phyloP scores from a whole-genome alignment of 2,113 vertebrate species.

The Kobus ellipsiprymnus region DNA sequence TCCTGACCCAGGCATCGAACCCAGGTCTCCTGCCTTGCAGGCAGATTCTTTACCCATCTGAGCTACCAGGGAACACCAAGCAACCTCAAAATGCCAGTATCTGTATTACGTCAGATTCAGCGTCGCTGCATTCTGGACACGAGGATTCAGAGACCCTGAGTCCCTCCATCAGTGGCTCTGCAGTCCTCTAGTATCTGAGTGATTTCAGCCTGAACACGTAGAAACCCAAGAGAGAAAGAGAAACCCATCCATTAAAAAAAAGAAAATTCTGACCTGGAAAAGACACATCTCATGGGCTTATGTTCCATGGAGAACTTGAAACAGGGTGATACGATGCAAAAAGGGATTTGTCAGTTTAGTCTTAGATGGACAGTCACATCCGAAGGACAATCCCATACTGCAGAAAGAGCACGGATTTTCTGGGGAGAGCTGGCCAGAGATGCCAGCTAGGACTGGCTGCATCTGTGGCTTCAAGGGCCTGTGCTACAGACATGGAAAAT shows the following conservation, averaged over 20 bases:
- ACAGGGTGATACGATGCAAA: background rate
- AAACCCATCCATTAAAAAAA: background rate
- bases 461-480: background rate
- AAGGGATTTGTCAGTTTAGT: background rate
- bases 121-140: background rate
- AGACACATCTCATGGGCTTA: background rate
- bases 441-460: accelerated
- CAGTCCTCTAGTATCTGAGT: background rate
- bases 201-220: background rate
- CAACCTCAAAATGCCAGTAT: background rate
- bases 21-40: background rate
- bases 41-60: background rate
- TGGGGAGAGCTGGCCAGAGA: background rate
- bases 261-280: background rate
- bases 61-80: background rate
- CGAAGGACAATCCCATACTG: background rate
- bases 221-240: background rate
- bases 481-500: background rate
- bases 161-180: background rate
- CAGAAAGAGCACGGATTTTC: accelerated
- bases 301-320: background rate
- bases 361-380: background rate
- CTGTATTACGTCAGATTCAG: background rate
- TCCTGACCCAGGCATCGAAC: background rate
- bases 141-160: background rate